phyloP scores from a whole-genome alignment of 1,140 invertebrate genomes.

The Aculops lycopersici region DNA sequence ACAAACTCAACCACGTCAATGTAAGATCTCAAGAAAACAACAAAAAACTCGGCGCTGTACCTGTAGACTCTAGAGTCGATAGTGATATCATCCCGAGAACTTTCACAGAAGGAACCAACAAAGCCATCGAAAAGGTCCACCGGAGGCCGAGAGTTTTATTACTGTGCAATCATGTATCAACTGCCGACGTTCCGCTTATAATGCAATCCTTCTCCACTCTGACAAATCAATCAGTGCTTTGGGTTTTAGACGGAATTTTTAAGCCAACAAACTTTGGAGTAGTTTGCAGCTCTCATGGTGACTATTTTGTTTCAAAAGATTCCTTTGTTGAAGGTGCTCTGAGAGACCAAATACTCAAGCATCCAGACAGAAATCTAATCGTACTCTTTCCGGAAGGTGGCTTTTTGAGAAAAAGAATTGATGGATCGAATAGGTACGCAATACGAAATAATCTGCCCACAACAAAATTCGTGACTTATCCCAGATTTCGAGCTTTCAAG shows the following conservation, averaged over 20 bases:
- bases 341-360: conserved; percentile 3
- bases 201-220: conserved; percentile 23
- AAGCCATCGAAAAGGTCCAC: too few species aligned
- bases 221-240: conserved; percentile 41
- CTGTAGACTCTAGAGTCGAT: too few species aligned
- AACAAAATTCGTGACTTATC: conserved; percentile 48
- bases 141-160: conserved; percentile 11
- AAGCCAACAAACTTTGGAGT: conserved; percentile 84
- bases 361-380: conserved; percentile 4
- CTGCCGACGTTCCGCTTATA: conserved; percentile 64
- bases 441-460: conserved; percentile 47
- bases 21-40: too few species aligned
- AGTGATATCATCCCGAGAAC: too few species aligned
- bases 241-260: conserved; percentile 92
- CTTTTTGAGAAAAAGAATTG: conserved; percentile 55
- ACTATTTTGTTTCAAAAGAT: conserved; percentile 36
- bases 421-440: conserved; percentile 49
- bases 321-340: conserved; percentile 2
- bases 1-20: too few species aligned
- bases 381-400: conserved; percentile 22
- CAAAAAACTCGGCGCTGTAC: too few species aligned
- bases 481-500: conserved; percentile 51
- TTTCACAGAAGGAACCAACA: too few species aligned
- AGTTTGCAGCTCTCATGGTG: conserved; percentile 55
- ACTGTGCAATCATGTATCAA: conserved; percentile 75